Base-by-base conservation (phyloP, 2,113 vertebrate genomes). In the Caloenas nicobarica region DNA sequence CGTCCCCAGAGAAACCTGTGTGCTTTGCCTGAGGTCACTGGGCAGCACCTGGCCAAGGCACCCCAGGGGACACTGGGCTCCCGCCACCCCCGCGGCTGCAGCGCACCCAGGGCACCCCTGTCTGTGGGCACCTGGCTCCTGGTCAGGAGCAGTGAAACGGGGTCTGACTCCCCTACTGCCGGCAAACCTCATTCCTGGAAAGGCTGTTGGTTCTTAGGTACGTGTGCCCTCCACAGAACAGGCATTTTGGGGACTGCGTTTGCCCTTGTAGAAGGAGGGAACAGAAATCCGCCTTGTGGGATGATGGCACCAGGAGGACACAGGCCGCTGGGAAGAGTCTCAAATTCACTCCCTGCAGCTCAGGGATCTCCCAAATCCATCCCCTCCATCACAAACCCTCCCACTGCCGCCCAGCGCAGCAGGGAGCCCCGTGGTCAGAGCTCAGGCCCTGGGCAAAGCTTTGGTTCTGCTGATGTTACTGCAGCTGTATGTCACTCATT, bases 401-500 rank as follows among this genome's bases (percentile, higher is more conserved):
- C 65, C 73, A 74, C 64, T 78, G 88, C 74, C 22, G 9, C 48
- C 51, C 48, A 42, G 4, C 3, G 2, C 70, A 81, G 83, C 86
- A 88, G 83, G 71, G 79, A 95, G 62, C 42, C 79, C 83, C 4
- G 0, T 0, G 0, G 69, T 70, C 83, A 89, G 82, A 89, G 91
- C 83, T 95, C 91, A 70, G 66, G 84, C 78, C 74, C 70, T 86
- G 82, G 85, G 56, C 66, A 94, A 88, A 89, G 87, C 91, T 95
- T 91, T 85, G 89, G 91, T 93, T 94, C 91, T 94, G 93, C 79
- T 89, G 89, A 89, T 16, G 1, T 86, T 86, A 34, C 91, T 82
- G 82, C 81, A 95, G 95, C 70, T 93, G 62, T 93, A 4, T 70
- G 78, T 94, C 51, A 5, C 57, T 86, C 69, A 4, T 81, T 81